Conservation (phyloP, 2,113 vertebrate species). For the Rhinopomastus cyanomelas region DNA sequence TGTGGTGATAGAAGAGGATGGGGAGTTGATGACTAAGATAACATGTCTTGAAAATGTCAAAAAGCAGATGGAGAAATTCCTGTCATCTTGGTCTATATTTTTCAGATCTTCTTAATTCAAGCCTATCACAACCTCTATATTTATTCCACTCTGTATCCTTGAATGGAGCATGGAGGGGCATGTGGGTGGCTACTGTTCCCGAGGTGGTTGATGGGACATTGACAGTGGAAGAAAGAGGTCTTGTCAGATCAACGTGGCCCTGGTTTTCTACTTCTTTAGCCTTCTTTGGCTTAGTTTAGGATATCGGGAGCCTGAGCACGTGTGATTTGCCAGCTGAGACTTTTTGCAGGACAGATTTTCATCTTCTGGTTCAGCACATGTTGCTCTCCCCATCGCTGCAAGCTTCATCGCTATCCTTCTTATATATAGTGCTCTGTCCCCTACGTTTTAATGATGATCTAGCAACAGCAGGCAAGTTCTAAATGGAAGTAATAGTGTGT, state of each 20-base stretch:
- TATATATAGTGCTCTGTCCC: background rate
- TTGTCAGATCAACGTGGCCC: background rate
- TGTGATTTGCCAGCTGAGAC: background rate
- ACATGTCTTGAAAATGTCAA: background rate
- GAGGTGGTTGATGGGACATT: background rate
- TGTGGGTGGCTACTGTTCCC: background rate
- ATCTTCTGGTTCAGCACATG: background rate
- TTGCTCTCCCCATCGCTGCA: background rate
- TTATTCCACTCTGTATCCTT: background rate
- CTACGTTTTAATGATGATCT: constrained; percentile 1
- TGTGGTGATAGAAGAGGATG: background rate
- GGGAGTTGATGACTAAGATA: background rate
- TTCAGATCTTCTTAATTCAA: background rate
- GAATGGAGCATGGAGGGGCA: background rate
- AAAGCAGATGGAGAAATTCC: constrained; percentile 10
- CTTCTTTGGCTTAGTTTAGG: background rate
- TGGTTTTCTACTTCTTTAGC: background rate
- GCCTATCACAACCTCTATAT: background rate
- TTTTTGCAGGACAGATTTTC: constrained; percentile 17
- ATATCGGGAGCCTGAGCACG: background rate
- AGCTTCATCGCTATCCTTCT: background rate
- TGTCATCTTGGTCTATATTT: background rate
- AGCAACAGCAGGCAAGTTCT: background rate
- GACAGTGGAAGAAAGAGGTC: background rate
- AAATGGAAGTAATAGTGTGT: background rate